Percentiles rank a stretch among this genome's conserved stretches.
Evolutionary conservation across 2,113 vertebrate genomes (phyloP).

Genomic region (Prionailurus viverrinus): DNA sequence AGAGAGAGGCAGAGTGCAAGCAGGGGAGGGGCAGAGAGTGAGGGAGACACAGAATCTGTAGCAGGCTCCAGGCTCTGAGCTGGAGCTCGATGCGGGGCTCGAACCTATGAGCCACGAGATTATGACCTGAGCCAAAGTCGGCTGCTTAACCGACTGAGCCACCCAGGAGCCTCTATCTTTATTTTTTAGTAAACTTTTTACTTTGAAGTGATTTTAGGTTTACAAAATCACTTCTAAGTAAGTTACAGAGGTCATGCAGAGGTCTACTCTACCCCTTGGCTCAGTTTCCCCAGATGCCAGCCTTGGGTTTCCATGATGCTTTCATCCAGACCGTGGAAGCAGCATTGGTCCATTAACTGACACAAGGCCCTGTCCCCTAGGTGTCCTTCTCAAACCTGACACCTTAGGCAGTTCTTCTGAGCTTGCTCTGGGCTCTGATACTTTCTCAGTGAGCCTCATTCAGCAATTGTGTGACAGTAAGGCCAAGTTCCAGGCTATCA

Average conservation of each 20-base stretch:
- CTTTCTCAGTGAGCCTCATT: background rate
- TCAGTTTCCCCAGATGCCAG: background rate
- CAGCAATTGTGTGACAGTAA: background rate
- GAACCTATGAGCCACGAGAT: too few species aligned
- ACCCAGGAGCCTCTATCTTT: background rate
- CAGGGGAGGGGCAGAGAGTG: background rate
- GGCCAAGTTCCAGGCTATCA: background rate
- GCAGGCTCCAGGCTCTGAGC: background rate
- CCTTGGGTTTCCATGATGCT: background rate
- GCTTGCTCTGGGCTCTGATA: background rate
- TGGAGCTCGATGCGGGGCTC: background rate
- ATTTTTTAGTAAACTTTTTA: background rate
- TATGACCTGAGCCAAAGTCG: fast-evolving
- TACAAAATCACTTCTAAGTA: background rate
- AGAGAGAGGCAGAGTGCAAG: too few species aligned
- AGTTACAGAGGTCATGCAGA: background rate
- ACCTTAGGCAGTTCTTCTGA: background rate
- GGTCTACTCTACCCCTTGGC: background rate
- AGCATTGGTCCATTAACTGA: background rate
- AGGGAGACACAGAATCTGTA: background rate
- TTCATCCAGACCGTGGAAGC: background rate
- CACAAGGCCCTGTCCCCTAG: background rate
- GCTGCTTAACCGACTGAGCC: background rate
- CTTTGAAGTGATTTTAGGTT: background rate
- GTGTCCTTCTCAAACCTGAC: background rate